Base-by-base conservation (phyloP, 2,888 invertebrate species). In the Cremastobaeus sp. region DNA sequence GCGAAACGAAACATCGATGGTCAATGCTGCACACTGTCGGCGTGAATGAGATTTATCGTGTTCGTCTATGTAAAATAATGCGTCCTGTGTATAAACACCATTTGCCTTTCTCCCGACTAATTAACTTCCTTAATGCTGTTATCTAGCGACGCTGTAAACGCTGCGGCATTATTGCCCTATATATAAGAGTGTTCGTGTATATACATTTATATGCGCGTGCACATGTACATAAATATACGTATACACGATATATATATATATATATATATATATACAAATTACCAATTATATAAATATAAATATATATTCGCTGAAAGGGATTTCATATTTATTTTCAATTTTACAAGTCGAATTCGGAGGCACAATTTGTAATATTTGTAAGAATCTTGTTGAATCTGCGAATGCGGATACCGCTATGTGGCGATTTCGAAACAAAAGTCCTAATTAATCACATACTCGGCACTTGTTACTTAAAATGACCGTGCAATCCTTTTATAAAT, bases 381-480 rank as follows among this genome's bases (percentile, higher is more conserved):
- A 74, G 76, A 76, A 75, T 81, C 77, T 75, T 54, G 80, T 77
- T 77, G 25, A 25, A 25, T 8, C 5, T 6, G 34, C 39, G 12
- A 70, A 43, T 48, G 54, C 50, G 39, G 59, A 59, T 64, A 54
- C 64, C 80, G 80, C 78, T 78, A 82, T 80, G 82, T 82, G 84
- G 82, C 83, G 81, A 80, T 80, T 81, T 76, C 35, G 59, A 68
- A 50, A 20, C 60, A 71, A 43, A 55, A 60, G 79, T 81, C 81
- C 79, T 76, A 79, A 83, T 54, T 69, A 55, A 62, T 80, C 78
- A 79, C 80, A 81, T 78, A 79, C 79, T 82, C 82, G 85, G 84
- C 85, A 84, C 78, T 82, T 79, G 82, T 83, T 85, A 85, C 85
- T 85, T 85, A 85, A 81, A 76, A 80, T 77, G 78, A 76, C 79